Evolutionary conservation across 2,113 vertebrate genomes (phyloP).

Genomic region (Brachypodius melanocephalos): DNA sequence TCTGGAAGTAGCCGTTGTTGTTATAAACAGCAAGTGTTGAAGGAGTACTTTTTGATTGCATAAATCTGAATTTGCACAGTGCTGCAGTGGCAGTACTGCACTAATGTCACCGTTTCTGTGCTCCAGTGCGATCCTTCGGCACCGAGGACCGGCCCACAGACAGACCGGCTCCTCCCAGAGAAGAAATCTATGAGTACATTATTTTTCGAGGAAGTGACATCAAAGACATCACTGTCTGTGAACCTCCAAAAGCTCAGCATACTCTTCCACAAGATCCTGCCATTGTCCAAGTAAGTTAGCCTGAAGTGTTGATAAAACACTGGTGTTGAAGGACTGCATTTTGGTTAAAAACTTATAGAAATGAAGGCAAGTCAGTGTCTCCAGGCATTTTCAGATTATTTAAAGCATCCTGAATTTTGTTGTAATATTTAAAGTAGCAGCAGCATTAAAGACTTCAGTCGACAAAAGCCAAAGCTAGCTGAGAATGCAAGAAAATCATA

Average conservation of each 20-base stretch:
- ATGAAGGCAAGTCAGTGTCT: background rate
- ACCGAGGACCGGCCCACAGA: conserved; percentile 94
- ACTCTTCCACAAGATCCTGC: conserved; percentile 91
- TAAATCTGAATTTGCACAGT: background rate
- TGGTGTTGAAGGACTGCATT: background rate
- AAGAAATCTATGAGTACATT: conserved; percentile 96
- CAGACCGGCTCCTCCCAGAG: conserved; percentile 86
- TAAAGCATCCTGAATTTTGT: background rate
- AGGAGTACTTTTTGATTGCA: background rate
- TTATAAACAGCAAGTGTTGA: background rate
- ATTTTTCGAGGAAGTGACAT: conserved; percentile 97
- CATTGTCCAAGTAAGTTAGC: conserved; percentile 86
- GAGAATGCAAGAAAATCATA: background rate
- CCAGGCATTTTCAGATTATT: background rate
- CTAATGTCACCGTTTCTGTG: background rate
- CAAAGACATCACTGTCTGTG: conserved; percentile 92
- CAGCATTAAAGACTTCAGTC: background rate
- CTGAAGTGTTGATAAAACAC: background rate
- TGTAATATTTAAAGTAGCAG: background rate
- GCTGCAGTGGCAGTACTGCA: background rate
- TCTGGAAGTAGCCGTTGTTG: background rate
- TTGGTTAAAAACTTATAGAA: background rate
- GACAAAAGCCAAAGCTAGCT: conserved; percentile 8
- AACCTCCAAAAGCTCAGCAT: conserved; percentile 87
- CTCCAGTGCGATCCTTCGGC: conserved; percentile 89